Base-by-base conservation (phyloP, 2,888 invertebrate genomes). In the Camponotus fellah region DNA sequence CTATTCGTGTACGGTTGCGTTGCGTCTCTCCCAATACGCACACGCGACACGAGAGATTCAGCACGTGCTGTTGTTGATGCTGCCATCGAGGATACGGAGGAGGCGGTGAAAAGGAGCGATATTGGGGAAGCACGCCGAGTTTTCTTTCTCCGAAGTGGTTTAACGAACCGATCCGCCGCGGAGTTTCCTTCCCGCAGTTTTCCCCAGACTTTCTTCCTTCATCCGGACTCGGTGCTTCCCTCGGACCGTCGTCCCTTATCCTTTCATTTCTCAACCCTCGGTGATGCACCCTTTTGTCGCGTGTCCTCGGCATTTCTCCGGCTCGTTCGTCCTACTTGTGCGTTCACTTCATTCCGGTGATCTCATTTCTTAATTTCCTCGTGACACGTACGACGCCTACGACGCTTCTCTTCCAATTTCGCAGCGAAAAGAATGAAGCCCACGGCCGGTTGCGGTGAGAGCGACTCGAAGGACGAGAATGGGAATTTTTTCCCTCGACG, bases 161-260 rank as follows among this genome's bases (percentile, higher is more conserved):
- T 91, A 92, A 92, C 92, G 92, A 92, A 92, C 92, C 92, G 91
- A 91, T 90, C 86, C 88, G 82, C 85, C 84, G 80, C 86, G 86
- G 49, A 53, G 90, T 89, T 89, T 89, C 87, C 88, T 88, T 79
- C 88, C 86, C 64, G 66, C 81, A 60, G 65, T 68, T 79, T 69
- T 79, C 49, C 76, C 71, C n/a, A n/a, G 83, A 84, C 85, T 82
- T 87, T 77, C 82, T 74, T 76, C 64, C 43, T 21, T 14, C 21
- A 21, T 53, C 43, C 34, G 46, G 10, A 21, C 21, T 46, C 53
- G 49, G n/a, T 32, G 49, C 43, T 66, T 14, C 17, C 17, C 37
- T 71, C 71, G 62, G 64, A 34, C 49, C 49, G 37, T 26, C 49
- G 37, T 26, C 26, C 43, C 79, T 64, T 21, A 58, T 53, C 37